Evolutionary conservation across 2,888 invertebrate genomes (phyloP).

Genomic region (Tetragnatha montana): DNA sequence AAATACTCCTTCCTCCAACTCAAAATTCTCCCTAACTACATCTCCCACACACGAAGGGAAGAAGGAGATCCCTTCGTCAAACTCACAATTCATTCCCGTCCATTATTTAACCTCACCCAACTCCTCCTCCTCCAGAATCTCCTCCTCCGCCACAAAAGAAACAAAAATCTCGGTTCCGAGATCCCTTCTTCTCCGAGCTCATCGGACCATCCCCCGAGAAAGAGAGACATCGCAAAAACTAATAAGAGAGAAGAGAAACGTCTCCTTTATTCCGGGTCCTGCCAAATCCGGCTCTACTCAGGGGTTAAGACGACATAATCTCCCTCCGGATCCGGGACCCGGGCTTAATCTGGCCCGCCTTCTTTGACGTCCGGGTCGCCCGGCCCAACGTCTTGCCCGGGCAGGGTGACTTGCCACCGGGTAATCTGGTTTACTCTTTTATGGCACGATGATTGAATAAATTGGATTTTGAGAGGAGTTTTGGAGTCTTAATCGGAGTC

Average conservation of each 20-base stretch:
- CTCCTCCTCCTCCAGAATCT: background rate
- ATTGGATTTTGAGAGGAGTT: background rate
- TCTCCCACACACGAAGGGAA: too few relatives aligned
- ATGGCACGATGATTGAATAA: background rate
- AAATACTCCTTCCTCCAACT: too few relatives aligned
- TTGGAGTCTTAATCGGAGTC: too few relatives aligned
- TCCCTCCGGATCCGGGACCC: slow-evolving; percentile 30
- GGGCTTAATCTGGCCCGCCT: slow-evolving; percentile 28
- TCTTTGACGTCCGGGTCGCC: slow-evolving; percentile 30
- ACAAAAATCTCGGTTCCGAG: slow-evolving; percentile 7
- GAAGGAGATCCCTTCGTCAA: background rate
- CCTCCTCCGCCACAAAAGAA: background rate
- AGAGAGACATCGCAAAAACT: slow-evolving; percentile 1
- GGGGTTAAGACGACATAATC: slow-evolving; percentile 63
- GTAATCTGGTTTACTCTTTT: background rate
- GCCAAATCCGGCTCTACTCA: slow-evolving; percentile 52
- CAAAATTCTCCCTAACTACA: too few relatives aligned
- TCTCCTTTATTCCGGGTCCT: slow-evolving; percentile 45
- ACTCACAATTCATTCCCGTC: background rate
- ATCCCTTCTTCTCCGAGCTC: background rate
- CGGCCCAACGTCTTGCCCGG: too few relatives aligned
- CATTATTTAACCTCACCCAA: background rate
- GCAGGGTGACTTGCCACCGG: background rate
- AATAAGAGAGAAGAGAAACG: background rate
- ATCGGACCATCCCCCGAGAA: background rate